These are phyloP conservation scores for Rapana venosa DNA, from an alignment of 2,888 invertebrate genomes.

Conservation along the genomic window DNA sequence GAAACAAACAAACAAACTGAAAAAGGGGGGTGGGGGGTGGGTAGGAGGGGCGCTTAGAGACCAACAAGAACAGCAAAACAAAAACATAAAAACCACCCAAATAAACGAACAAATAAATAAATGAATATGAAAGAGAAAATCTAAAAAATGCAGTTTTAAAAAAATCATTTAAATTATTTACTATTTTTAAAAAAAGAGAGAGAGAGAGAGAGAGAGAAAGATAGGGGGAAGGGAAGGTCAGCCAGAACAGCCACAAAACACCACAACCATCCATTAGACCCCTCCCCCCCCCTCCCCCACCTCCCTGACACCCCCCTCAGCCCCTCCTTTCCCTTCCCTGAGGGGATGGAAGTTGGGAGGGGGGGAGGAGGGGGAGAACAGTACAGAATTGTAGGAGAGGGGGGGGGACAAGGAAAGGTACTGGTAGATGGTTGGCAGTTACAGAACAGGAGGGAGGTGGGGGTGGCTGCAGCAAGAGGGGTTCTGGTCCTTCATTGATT, in stretches of 20 bases:
- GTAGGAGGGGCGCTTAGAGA: background rate
- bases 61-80: background rate
- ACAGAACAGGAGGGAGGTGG: background rate
- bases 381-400: background rate
- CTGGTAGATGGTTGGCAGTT: background rate
- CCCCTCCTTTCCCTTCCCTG: background rate
- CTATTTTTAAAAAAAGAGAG: background rate
- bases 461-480: background rate
- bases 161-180: background rate
- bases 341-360: background rate
- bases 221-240: background rate
- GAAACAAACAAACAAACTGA: background rate
- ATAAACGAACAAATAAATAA: no score
- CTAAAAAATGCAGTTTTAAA: background rate
- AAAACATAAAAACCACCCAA: background rate
- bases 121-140: no score
- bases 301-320: background rate
- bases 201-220: background rate
- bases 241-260: background rate
- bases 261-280: background rate
- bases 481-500: conserved; percentile 15
- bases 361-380: background rate
- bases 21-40: background rate
- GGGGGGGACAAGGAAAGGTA: background rate
- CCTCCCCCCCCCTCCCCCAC: background rate